Conservation (phyloP, 2,797 vertebrate genomes). For the Paratrypauchen microcephalus region DNA sequence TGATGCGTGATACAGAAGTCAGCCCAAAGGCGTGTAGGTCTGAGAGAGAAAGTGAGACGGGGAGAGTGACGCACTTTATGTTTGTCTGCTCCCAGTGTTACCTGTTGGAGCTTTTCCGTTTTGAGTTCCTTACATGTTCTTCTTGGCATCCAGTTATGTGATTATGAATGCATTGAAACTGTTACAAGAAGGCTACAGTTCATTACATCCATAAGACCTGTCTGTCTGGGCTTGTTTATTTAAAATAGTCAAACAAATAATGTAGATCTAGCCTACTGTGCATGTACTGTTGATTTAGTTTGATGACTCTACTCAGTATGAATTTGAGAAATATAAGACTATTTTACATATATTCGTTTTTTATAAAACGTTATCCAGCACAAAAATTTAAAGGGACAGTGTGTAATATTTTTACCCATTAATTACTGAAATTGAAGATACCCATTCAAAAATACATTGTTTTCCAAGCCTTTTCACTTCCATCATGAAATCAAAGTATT, state of each 20-base stretch:
- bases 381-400: no score
- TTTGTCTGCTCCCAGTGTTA: slow-evolving; percentile 6
- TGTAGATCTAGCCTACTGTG: no score
- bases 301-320: no score
- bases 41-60: slow-evolving; percentile 6
- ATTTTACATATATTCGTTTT: no score
- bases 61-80: slow-evolving; percentile 9
- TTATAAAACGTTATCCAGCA: no score
- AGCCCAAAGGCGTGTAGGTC: slow-evolving; percentile 3
- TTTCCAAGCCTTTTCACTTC: no score
- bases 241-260: not conserved
- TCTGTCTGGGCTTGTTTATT: not conserved
- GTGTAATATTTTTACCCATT: no score
- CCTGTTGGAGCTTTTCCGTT: not conserved
- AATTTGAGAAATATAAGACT: no score
- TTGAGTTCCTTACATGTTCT: not conserved
- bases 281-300: no score
- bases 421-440: no score
- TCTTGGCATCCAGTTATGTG: not conserved
- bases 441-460: no score
- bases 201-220: not conserved
- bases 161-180: not conserved
- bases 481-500: no score
- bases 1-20: slow-evolving; percentile 16
- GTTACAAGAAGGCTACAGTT: not conserved